Evolutionary conservation across 2,113 vertebrate species (phyloP).

Genomic region (Propithecus coquereli): DNA sequence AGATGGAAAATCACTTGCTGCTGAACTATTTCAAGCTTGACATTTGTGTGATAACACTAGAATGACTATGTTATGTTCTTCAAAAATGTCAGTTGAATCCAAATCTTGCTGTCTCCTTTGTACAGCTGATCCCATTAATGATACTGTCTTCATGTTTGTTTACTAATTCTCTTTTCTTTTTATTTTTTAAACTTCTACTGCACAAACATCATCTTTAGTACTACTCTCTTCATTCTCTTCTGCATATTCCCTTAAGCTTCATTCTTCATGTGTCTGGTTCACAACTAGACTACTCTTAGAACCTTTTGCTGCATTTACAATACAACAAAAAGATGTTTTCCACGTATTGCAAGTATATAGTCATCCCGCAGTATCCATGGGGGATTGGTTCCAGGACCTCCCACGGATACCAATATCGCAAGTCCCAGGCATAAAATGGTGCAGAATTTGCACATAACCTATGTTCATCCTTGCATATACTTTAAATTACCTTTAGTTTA

Average conservation of each 20-base stretch:
- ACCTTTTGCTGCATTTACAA: background rate
- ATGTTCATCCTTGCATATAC: background rate
- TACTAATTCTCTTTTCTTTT: background rate
- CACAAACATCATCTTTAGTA: background rate
- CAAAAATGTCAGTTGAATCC: background rate
- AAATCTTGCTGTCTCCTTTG: constrained; percentile 23
- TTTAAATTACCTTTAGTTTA: background rate
- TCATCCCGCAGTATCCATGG: background rate
- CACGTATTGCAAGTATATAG: background rate
- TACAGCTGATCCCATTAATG: background rate
- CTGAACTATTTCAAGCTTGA: constrained; percentile 90
- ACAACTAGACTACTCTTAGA: background rate
- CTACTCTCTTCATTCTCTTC: background rate
- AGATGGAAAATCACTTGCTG: constrained; percentile 89
- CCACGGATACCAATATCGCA: background rate
- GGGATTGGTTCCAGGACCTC: background rate
- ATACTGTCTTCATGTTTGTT: background rate
- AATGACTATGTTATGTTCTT: constrained; percentile 80
- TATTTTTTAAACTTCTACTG: background rate
- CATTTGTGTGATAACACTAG: constrained; percentile 90
- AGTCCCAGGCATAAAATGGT: background rate
- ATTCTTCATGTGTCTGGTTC: background rate
- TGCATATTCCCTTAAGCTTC: background rate
- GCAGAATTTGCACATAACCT: background rate
- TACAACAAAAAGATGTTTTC: background rate